Evolutionary conservation across 2,888 invertebrate genomes (phyloP), one percentile per base, ranked within the genome.

Genomic region (Hydropsyche betteni): DNA sequence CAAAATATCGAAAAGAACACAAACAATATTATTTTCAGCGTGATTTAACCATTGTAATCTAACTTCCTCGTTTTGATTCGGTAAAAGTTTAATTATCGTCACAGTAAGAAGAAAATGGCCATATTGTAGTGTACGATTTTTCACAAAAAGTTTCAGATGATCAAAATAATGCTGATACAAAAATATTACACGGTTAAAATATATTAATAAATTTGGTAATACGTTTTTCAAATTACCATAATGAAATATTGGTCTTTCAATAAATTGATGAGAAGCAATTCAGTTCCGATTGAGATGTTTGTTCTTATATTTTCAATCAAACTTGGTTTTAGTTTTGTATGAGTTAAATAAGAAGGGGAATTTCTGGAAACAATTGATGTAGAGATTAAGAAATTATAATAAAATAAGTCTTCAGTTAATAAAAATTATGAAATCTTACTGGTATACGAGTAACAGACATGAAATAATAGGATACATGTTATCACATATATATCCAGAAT

Each of bases 391-490:
- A 34, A n/a, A 24, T 33, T 12, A 3, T 36, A 64, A n/a, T 10
- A 36, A 64, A 33, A 34, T 64, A 34, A 34, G 12, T 36, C 4
- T 10, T 34, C 12, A 44, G 16, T 71, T 53, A 69, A 38, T 44
- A 2, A n/a, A n/a, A 70, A 70, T 69, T 24, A 24, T 24, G 2
- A 52, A 52, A 12, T 84, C 86, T 85, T 82, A 87, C 86, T 81
- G 79, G 75, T 81, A 80, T 52, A 84, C 77, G 79, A 80, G 81
- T 34, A 84, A 78, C 5, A 87, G 78, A 68, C 85, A 78, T 12
- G 84, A 81, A 6, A 85, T n/a, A 70, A 86, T 79, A 76, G 80
- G 68, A 0, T 80, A 76, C 75, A 83, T 82, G 74, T 84, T 81
- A 73, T 82, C 83, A 1, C 64, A 76, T 2, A 78, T 73, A 2